phyloP scores from a whole-genome alignment of 2,113 vertebrate genomes.

The Progne subis region DNA sequence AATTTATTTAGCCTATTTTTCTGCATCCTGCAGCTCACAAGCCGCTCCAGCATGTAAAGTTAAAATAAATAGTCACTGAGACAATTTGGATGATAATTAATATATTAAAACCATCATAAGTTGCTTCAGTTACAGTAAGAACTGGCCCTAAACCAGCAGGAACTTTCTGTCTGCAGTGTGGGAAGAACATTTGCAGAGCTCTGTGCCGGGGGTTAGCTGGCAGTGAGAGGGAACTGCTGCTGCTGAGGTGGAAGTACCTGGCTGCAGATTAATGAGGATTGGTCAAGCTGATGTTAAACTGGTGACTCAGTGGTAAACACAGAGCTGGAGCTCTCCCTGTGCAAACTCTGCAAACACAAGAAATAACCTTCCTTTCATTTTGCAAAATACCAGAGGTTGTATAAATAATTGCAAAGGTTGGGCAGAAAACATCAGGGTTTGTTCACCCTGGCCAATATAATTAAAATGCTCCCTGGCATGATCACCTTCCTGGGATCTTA shows the following conservation, averaged over 20 bases:
- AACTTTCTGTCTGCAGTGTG: neutral
- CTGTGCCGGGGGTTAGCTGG: neutral
- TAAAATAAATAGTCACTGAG: neutral
- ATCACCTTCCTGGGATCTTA: neutral
- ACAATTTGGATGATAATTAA: neutral
- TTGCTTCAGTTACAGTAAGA: conserved; percentile 12
- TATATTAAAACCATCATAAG: neutral
- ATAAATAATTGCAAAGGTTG: neutral
- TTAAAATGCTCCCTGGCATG: neutral
- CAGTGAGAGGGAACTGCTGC: neutral
- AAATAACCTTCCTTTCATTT: neutral
- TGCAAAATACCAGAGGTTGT: neutral
- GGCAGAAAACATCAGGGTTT: neutral
- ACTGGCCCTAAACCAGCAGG: neutral
- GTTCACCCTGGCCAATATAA: neutral
- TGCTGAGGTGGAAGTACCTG: neutral
- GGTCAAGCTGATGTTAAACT: neutral
- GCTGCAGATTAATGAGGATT: neutral
- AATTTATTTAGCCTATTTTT: neutral
- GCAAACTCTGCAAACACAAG: neutral
- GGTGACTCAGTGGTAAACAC: neutral
- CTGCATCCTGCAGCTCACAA: neutral
- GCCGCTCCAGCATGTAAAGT: neutral
- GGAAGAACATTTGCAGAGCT: neutral
- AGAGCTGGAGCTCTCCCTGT: neutral